phyloP scores from a whole-genome alignment of 2,888 invertebrate species.

The Tachystola acroxantha region DNA sequence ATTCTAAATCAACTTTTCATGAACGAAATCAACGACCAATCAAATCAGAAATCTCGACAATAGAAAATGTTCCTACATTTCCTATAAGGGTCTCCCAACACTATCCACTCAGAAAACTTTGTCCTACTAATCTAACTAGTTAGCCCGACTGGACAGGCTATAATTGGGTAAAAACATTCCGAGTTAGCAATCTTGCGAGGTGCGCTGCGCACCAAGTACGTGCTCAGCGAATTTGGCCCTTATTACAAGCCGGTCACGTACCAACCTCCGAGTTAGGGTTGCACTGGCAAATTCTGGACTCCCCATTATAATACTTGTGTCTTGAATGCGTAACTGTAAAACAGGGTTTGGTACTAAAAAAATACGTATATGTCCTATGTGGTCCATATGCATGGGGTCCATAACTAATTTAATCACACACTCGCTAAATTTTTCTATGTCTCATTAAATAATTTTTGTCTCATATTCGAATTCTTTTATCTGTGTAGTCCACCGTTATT shows the following conservation, averaged over 20 bases:
- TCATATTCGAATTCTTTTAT: too few species aligned
- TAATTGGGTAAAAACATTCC: constrained; percentile 47
- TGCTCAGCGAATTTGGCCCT: constrained; percentile 34
- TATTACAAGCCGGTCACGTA: constrained; percentile 46
- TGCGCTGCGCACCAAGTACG: constrained; percentile 22
- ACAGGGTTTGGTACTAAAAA: too few species aligned
- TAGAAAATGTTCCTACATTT: too few species aligned
- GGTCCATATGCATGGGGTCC: too few species aligned
- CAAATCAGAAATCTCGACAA: too few species aligned
- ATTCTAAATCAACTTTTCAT: too few species aligned
- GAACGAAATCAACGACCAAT: too few species aligned
- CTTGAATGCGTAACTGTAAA: constrained; percentile 38
- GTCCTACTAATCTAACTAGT: constrained; percentile 22
- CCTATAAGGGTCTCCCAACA: neutral
- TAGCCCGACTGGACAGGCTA: constrained; percentile 30
- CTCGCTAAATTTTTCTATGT: too few species aligned
- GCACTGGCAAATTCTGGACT: constrained; percentile 30
- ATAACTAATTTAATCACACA: too few species aligned
- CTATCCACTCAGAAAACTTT: constrained; percentile 3
- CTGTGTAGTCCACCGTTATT: too few species aligned
- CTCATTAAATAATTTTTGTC: too few species aligned
- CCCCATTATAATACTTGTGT: constrained; percentile 39
- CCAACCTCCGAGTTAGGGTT: constrained; percentile 31
- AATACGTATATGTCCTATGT: too few species aligned
- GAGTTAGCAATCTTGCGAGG: constrained; percentile 38